phyloP scores from a whole-genome alignment of 1,140 invertebrate species.

The Diorhabda sublineata region DNA sequence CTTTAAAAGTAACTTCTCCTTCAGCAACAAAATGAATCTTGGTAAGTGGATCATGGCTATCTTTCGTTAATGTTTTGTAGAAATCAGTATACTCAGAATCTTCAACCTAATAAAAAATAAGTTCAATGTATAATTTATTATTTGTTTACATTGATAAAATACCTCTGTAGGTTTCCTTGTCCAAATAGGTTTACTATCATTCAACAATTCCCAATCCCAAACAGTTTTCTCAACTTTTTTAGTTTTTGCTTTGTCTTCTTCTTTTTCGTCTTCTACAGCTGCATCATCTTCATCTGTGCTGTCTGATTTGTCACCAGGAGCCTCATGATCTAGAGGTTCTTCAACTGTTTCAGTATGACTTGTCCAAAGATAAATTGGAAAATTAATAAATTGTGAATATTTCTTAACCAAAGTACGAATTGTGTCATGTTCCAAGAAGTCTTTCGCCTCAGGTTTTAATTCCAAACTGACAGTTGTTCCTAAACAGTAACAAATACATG shows the following conservation, averaged over 20 bases:
- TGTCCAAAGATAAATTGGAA: constrained; percentile 95
- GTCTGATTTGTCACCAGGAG: constrained; percentile 40
- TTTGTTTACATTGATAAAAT: too few relatives aligned
- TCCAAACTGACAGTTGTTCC: constrained; percentile 63
- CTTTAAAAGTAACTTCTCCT: constrained; percentile 98
- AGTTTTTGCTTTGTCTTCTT: constrained; percentile 82
- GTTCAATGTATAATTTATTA: too few relatives aligned
- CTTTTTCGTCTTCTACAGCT: constrained; percentile 62
- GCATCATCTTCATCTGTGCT: constrained; percentile 45
- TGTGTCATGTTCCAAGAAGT: constrained; percentile 91
- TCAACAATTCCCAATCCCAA: constrained; percentile 97
- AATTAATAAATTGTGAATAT: constrained; percentile 99
- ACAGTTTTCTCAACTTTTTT: constrained; percentile 91
- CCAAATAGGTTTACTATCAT: constrained; percentile 97
- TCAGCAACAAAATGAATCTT: constrained; percentile 97
- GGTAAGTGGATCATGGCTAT: constrained; percentile 77
- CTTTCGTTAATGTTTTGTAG: constrained; percentile 92
- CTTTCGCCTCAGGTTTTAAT: constrained; percentile 94
- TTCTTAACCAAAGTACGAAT: constrained; percentile 90
- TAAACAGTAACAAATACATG: not conserved
- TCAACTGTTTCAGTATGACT: constrained; percentile 89
- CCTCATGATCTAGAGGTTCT: constrained; percentile 57
- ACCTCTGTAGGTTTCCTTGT: constrained; percentile 87
- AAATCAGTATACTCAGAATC: constrained; percentile 91
- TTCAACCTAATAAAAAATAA: constrained; percentile 29